These are phyloP conservation scores for Clamator glandarius DNA, from an alignment of 2,797 vertebrate species.

Conservation along the genomic window DNA sequence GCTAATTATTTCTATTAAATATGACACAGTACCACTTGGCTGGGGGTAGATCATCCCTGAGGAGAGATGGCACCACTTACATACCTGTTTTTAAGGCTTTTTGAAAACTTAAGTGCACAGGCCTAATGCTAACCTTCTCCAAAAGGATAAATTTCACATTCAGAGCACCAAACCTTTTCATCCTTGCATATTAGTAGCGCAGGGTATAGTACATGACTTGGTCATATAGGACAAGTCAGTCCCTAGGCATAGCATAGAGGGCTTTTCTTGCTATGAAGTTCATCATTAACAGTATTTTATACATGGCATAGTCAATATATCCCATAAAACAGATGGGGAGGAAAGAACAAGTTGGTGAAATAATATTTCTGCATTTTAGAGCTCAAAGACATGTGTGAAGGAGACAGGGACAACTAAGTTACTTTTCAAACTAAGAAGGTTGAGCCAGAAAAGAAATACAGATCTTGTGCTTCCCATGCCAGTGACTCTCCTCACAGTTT, in stretches of 20 bases:
- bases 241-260: slow-evolving; percentile 37
- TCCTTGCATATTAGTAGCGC: slow-evolving; percentile 54
- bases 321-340: not conserved
- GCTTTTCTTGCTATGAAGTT: slow-evolving; percentile 26
- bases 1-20: not conserved
- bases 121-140: slow-evolving; percentile 44
- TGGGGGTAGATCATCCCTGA: slow-evolving; percentile 51
- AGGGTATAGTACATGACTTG: slow-evolving; percentile 27
- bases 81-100: slow-evolving; percentile 61
- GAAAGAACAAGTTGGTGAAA: not conserved
- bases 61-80: slow-evolving; percentile 56
- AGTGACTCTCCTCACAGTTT: not conserved
- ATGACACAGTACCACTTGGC: not conserved
- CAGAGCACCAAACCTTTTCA: slow-evolving; percentile 19
- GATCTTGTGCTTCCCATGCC: not conserved
- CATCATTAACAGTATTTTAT: slow-evolving; percentile 27
- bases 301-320: slow-evolving; percentile 32
- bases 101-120: slow-evolving; percentile 58
- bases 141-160: slow-evolving; percentile 54
- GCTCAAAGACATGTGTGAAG: not conserved
- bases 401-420: not conserved
- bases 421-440: not conserved
- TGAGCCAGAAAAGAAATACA: not conserved
- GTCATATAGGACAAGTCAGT: slow-evolving; percentile 34
- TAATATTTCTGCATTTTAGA: not conserved